Conservation (phyloP, 2,888 invertebrate genomes). For the Yponomeuta evonymella region DNA sequence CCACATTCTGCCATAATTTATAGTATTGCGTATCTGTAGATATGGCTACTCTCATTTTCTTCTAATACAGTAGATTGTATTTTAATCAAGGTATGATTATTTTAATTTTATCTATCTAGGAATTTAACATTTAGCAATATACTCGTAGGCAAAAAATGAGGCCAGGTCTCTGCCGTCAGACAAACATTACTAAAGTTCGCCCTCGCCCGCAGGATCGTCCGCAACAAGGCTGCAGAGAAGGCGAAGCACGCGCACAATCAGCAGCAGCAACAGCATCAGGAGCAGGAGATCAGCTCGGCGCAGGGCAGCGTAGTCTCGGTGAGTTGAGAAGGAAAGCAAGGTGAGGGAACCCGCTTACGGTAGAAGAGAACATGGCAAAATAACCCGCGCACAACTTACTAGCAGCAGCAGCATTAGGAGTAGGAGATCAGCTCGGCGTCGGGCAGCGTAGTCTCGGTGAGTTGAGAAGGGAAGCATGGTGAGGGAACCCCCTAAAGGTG, state of each 20-base stretch:
- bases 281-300: constrained; percentile 37
- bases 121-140: too few relatives aligned
- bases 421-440: constrained; percentile 47
- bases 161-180: background rate
- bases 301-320: constrained; percentile 73
- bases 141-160: too few relatives aligned
- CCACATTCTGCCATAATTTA: too few relatives aligned
- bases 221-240: constrained; percentile 98
- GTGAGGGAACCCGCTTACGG: background rate
- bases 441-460: constrained; percentile 56
- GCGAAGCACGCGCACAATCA: constrained; percentile 93
- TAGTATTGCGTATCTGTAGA: too few relatives aligned
- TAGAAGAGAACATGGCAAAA: background rate
- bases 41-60: too few relatives aligned
- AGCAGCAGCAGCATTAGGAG: too few relatives aligned
- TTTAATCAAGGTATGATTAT: too few relatives aligned
- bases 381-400: too few relatives aligned
- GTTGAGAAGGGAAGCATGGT: too few relatives aligned
- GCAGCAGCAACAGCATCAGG: constrained; percentile 78
- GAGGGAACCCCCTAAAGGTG: background rate
- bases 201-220: constrained; percentile 86
- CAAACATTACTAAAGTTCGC: background rate
- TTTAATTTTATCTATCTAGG: too few relatives aligned
- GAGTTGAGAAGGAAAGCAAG: constrained; percentile 28
- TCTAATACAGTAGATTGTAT: too few relatives aligned